phyloP scores from a whole-genome alignment of 2,113 vertebrate genomes.

The Cephalopholis sonnerati region DNA sequence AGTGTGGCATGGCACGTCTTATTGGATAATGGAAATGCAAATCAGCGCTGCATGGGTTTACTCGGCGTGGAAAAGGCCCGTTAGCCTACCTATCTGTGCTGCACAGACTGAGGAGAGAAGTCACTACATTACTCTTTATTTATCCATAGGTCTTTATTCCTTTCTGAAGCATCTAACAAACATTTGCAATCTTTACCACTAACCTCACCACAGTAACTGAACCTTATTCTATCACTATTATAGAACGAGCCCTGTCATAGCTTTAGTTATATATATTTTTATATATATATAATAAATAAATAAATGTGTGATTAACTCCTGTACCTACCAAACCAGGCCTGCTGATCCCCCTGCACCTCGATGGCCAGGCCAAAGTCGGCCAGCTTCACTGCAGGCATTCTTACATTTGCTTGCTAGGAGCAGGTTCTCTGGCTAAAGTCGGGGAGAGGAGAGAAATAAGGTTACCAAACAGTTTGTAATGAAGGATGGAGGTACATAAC shows the following conservation, averaged over 20 bases:
- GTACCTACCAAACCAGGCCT: slow-evolving; percentile 96
- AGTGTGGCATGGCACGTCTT: no score
- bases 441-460: slow-evolving; percentile 15
- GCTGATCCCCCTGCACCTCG: slow-evolving; percentile 97
- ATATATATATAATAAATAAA: no score
- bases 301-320: not conserved
- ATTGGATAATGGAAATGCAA: no score
- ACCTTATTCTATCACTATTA: not conserved
- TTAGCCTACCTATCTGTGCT: no score
- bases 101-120: not conserved
- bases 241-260: not conserved
- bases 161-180: not conserved
- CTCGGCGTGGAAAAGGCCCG: no score
- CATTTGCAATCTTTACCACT: not conserved
- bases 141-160: not conserved
- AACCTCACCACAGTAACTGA: not conserved
- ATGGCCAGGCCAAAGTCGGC: slow-evolving; percentile 97
- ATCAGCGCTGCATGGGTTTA: no score
- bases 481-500: not conserved
- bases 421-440: slow-evolving; percentile 93
- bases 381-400: slow-evolving; percentile 95
- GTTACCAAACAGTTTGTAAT: not conserved
- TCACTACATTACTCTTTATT: not conserved
- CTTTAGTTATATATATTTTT: not conserved
- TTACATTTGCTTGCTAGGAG: slow-evolving; percentile 98